These are phyloP conservation scores for Mormyrus iriodes DNA, from an alignment of 2,113 vertebrate species.

Conservation along the genomic window DNA sequence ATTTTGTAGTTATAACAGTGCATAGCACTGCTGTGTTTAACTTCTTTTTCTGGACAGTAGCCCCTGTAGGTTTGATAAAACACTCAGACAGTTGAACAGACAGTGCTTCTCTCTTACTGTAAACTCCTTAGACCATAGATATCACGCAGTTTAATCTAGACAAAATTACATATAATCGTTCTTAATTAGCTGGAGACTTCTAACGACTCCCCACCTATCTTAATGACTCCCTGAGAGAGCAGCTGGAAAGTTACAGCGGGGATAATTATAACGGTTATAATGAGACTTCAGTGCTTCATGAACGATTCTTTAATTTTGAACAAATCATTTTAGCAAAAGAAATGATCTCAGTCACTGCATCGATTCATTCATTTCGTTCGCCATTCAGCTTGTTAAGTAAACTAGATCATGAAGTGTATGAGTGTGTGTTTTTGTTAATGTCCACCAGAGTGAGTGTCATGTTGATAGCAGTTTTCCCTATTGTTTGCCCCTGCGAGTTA, in stretches of 20 bases:
- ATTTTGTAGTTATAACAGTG: not conserved
- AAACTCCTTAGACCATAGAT: not conserved
- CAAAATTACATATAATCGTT: conserved; percentile 7
- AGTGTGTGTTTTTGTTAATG: not conserved
- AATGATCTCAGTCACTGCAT: not conserved
- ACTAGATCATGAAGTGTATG: not conserved
- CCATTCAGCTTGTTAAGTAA: not conserved
- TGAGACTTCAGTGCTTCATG: not conserved
- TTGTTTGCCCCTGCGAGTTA: not conserved
- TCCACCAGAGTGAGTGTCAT: not conserved
- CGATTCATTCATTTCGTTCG: not conserved
- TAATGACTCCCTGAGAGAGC: not conserved
- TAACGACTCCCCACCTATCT: not conserved
- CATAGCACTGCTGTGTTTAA: not conserved
- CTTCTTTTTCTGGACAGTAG: not conserved
- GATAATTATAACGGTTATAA: not conserved
- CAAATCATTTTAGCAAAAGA: not conserved
- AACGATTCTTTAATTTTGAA: not conserved
- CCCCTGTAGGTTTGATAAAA: not conserved
- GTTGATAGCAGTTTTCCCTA: not conserved
- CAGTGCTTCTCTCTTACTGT: not conserved
- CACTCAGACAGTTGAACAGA: not conserved
- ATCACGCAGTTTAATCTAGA: conserved; percentile 8
- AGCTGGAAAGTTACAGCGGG: not conserved
- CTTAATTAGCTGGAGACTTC: conserved; percentile 1